Percentiles rank a stretch among this genome's conserved stretches.
Conservation (phyloP, 35 echinoderm and acorn worm species). For the Diadema setosum region DNA sequence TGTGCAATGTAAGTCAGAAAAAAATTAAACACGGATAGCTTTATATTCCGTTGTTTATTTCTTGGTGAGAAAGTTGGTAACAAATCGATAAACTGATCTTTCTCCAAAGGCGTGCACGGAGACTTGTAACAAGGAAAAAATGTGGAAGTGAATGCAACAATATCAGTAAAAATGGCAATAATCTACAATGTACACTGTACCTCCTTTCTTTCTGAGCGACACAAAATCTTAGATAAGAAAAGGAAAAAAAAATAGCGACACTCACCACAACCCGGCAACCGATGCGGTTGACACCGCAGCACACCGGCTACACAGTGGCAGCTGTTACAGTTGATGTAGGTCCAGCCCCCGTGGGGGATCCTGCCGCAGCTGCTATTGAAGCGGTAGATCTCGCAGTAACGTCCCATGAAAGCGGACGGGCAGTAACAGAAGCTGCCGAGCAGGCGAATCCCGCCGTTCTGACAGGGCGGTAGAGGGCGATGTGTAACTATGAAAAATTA, state of each 20-base stretch:
- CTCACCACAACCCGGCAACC: background rate
- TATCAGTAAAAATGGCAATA: too few species aligned
- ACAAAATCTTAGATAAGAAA: background rate
- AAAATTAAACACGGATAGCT: too few species aligned
- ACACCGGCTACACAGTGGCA: background rate
- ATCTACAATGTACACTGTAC: too few species aligned
- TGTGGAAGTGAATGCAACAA: too few species aligned
- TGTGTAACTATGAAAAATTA: background rate
- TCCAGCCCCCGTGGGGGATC: background rate
- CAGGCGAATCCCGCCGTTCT: background rate
- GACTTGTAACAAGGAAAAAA: too few species aligned
- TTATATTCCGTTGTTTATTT: too few species aligned
- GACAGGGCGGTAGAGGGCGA: background rate
- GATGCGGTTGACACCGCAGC: background rate
- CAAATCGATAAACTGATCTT: too few species aligned
- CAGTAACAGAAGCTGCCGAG: conserved; percentile 16
- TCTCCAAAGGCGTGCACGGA: too few species aligned
- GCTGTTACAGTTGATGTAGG: background rate
- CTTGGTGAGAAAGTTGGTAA: too few species aligned
- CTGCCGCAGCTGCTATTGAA: conserved; percentile 3
- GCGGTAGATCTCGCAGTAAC: background rate
- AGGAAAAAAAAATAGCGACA: too few species aligned
- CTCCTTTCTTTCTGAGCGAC: too few species aligned
- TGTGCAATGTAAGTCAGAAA: too few species aligned
- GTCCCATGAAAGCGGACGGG: background rate